Percentiles rank a stretch among this genome's conserved stretches.
phyloP scores from a whole-genome alignment of 2,113 vertebrate genomes.

The Pandion haliaetus region DNA sequence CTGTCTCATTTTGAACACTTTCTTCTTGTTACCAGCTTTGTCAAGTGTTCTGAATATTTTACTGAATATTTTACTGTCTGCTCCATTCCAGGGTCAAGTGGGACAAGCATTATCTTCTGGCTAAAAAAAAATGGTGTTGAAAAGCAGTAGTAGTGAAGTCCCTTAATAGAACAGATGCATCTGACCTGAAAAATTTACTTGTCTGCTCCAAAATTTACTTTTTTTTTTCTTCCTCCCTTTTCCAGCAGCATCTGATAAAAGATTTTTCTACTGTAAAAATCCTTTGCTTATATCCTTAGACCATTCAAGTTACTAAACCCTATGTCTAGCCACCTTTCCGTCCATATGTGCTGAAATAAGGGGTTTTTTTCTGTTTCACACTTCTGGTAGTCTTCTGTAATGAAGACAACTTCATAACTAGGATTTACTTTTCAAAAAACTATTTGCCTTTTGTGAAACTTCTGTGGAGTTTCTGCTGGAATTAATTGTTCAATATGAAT shows the following conservation, averaged over 20 bases:
- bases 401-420: background rate
- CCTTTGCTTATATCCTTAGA: background rate
- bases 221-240: background rate
- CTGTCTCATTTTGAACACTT: background rate
- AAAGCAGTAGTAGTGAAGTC: background rate
- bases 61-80: slow-evolving; percentile 15
- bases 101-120: background rate
- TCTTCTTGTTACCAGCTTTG: background rate
- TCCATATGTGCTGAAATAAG: background rate
- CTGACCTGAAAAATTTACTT: background rate
- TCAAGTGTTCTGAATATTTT: slow-evolving; percentile 26
- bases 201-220: background rate
- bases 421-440: background rate
- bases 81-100: background rate
- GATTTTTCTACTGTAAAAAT: background rate
- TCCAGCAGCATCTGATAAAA: background rate
- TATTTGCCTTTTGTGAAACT: background rate
- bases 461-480: background rate
- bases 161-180: background rate
- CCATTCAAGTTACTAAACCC: background rate
- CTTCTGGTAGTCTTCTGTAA: background rate
- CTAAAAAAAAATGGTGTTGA: background rate
- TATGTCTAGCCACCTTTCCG: background rate
- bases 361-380: background rate
- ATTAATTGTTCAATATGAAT: background rate